Evolutionary conservation across 1,140 invertebrate species (phyloP), one percentile per base, ranked within the genome.

Genomic region (Papilio aristodemus): DNA sequence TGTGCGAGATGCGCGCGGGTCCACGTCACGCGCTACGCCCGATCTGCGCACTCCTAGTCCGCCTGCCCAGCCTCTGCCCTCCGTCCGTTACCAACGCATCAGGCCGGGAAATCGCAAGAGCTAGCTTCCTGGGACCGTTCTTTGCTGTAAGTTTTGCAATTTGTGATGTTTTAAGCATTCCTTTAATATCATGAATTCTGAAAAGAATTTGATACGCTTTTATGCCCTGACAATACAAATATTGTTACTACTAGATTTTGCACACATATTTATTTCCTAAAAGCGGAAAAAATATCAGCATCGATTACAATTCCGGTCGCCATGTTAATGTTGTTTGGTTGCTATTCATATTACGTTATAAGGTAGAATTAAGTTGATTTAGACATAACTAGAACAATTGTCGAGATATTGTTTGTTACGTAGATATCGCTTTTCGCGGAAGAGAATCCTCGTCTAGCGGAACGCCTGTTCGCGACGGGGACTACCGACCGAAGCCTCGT

Each of bases 61-160:
- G 93, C 64, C 94, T 97, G 83, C 83, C 91, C 0, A 95, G 97
- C 77, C 98, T 98, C 88, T 91, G 95, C 50, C 96, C 96, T 0
- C 93, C 94, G n/a, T 84, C 93, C 8, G 93, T 94, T 72, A 95
- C 96, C 0, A 93, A 93, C 25, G 95, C 94, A 0, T 92, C 92
- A 0, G 97, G 97, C 0, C 91, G 96, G n/a, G 97, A 99, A 86
- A 92, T 98, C 25, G 94, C 96, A 0, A 94, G 94, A 66, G 94
- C 95, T 4, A 96, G 97, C 36, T 98, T 95, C 75, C 92, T 99
- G 0, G 97, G 97, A 22, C 97, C 97, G 0, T 99, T 99, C 84
- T 92, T 99, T 25, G 94, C 94, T 9, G 93, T 98, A 0, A 76
- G 80, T 83, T 14, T 14, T 13, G 14, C 27, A n/a, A 32, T 2